Percentiles rank a stretch among this genome's conserved stretches.
Conservation (phyloP, 2,797 vertebrate genomes). For the Alectoris magna region DNA sequence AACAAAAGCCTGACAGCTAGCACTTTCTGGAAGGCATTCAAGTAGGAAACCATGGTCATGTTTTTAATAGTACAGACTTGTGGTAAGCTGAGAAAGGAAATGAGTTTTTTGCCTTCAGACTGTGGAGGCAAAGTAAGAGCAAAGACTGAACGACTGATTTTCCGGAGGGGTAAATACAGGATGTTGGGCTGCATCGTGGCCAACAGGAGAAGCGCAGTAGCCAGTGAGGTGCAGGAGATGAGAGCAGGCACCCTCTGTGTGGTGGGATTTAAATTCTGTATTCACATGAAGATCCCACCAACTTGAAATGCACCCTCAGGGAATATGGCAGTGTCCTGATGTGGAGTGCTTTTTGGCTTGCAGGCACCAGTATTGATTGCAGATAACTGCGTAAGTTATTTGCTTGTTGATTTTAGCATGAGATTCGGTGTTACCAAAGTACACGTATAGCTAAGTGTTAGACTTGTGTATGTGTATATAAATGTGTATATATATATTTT, state of each 20-base stretch:
- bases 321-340: neutral
- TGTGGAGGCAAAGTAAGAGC: too few relatives aligned
- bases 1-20: neutral
- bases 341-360: neutral
- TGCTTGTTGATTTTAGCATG: neutral
- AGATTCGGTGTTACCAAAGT: neutral
- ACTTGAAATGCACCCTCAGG: neutral
- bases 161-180: neutral
- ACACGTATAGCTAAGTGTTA: neutral
- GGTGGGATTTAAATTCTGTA: neutral
- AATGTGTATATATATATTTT: too few relatives aligned
- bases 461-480: neutral
- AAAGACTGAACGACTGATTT: neutral
- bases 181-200: neutral
- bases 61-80: neutral
- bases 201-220: neutral
- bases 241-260: neutral
- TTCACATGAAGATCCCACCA: rapidly evolving
- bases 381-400: neutral
- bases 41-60: neutral
- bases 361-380: neutral
- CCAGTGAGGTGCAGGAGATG: neutral
- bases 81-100: neutral
- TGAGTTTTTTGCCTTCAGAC: neutral
- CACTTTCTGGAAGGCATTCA: neutral